Evolutionary conservation across 1,140 invertebrate species (phyloP), one percentile per base, ranked within the genome.

Genomic region (Bradysia coprophila): DNA sequence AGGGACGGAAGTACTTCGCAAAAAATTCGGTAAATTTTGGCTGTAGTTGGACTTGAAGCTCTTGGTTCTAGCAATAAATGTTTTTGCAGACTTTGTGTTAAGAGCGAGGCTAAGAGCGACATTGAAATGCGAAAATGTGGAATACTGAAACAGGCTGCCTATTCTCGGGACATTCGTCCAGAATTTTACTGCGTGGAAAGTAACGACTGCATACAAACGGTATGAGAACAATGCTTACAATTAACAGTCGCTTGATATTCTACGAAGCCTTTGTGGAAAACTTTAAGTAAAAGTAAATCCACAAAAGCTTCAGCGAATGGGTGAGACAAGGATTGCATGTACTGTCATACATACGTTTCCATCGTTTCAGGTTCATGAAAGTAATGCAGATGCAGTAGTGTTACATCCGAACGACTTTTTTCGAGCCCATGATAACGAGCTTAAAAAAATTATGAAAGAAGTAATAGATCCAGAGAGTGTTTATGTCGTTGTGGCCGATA

Each of bases 141-240:
- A 2, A 66, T 69, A 0, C 66, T 84, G 42, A 65, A 68, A 1
- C 65, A 68, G 44, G 75, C 76, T 13, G 75, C 81, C 1, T 78
- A 73, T 52, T 76, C 79, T 1, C 68, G 79, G 41, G 73, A 83
- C 48, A 75, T 82, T 15, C 65, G 80, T 2, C 82, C 82, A 0
- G 68, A 67, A 38, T 60, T 85, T 9, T 68, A 73, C 40, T 87
- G 83, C 48, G 57, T 76, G 1, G 53, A 68, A 20, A 65, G 71
- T 33, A 53, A 56, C 0, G 70, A 72, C 8, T 92, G 86, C 52
- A 62, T 88, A 46, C 64, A 74, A 40, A 67, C 67, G 11, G 68
- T 90, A 33, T 63, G 72, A 46, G 56, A 68, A 38, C 67, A 69
- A 40, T 38, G 4, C 36, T 16, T 3, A 34, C 3, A 18, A 16